phyloP scores from a whole-genome alignment of 2,113 vertebrate species.

The Psettodes erumei region DNA sequence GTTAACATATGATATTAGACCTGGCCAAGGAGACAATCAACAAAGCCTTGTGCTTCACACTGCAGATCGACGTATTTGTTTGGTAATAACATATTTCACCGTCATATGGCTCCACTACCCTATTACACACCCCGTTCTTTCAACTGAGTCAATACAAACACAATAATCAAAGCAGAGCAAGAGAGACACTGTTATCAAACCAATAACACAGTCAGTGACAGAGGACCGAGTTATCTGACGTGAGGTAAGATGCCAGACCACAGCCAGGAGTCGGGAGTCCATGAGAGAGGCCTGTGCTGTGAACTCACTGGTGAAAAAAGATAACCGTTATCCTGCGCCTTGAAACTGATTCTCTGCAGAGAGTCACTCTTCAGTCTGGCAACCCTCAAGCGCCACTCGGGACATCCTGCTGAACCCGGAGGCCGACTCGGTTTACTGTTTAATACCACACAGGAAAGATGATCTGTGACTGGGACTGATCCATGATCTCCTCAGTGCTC shows the following conservation, averaged over 20 bases:
- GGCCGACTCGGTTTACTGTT: background rate
- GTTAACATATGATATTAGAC: background rate
- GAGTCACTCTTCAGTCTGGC: background rate
- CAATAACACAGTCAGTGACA: constrained; percentile 21
- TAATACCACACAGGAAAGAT: background rate
- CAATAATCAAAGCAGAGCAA: constrained; percentile 10
- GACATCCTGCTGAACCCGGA: background rate
- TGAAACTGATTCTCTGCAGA: constrained; percentile 9
- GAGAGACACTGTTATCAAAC: constrained; percentile 40
- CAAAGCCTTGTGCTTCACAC: background rate
- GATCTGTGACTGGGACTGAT: background rate
- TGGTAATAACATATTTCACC: background rate
- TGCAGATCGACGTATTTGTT: background rate
- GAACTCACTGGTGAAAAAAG: constrained; percentile 26
- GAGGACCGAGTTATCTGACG: constrained; percentile 14
- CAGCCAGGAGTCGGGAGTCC: background rate
- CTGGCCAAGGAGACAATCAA: background rate
- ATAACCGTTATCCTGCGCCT: constrained; percentile 21
- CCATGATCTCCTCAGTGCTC: background rate
- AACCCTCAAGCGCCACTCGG: background rate
- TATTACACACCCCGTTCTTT: background rate
- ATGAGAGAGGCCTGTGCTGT: background rate
- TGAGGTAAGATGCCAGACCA: constrained; percentile 25
- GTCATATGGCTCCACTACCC: background rate
- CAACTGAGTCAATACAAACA: constrained; percentile 9